Evolutionary conservation across 2,797 vertebrate species (phyloP), one percentile per base, ranked within the genome.

Genomic region (Chiroxiphia lanceolata): DNA sequence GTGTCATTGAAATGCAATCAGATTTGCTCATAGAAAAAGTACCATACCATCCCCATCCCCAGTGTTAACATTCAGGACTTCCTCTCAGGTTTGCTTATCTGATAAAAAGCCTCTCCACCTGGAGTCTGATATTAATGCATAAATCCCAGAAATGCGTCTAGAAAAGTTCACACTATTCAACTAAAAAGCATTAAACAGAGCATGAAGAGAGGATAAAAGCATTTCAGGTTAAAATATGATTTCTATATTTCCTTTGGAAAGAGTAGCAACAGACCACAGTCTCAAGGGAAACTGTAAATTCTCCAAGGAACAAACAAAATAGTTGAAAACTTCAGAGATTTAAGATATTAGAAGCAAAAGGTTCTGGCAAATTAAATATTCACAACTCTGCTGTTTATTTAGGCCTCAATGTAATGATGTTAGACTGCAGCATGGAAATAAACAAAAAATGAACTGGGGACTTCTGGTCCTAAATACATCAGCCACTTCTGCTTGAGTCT

Each of bases 1-100:
- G 76, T 97, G 95, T 81, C 91, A 95, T 76, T 97, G 94, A 97
- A 97, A 97, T 92, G 81, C 91, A 97, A 96, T 92, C 91, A 95
- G 74, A 82, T 96, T 93, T 95, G 59, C 92, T 97, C 50, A 76
- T 92, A 94, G 83, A 79, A 81, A 82, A 82, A 96, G 38, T 75
- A 83, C 47, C 36, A 34, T 79, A 90, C 83, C 90, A 97, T 83
- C 81, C 83, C 95, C 84, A 94, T 74, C 89, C 80, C 71, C 80
- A 61, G 17, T 67, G 67, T 94, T 95, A 93, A 94, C 92, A 97
- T 95, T 94, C 82, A 94, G 88, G 56, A 65, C 60, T 96, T 87
- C 83, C 70, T 96, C 87, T 67, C 88, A 96, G 92, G 83, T 96
- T 92, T 95, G 72, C 89, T 97, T 91, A 90, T 97, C 82, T 96